phyloP scores from a whole-genome alignment of 2,113 vertebrate genomes.

The Meleagris gallopavo region DNA sequence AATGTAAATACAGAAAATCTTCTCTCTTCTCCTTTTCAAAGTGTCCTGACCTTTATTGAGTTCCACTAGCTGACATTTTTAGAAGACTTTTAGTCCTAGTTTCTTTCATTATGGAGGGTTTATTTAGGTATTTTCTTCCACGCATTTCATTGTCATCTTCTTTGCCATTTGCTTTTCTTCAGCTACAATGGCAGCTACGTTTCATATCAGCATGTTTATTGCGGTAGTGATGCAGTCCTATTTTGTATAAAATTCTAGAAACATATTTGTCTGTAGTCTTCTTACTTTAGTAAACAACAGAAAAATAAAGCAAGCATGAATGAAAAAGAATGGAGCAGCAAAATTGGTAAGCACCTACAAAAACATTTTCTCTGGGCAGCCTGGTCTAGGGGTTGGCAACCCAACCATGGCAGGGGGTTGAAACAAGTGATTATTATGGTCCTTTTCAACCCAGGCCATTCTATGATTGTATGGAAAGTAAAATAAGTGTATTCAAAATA shows the following conservation, averaged over 20 bases:
- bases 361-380: not conserved
- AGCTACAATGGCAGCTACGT: not conserved
- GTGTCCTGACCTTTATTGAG: slow-evolving; percentile 51
- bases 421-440: too few relatives aligned
- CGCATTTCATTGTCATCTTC: not conserved
- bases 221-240: not conserved
- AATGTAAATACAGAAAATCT: slow-evolving; percentile 38
- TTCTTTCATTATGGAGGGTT: slow-evolving; percentile 47
- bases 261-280: not conserved
- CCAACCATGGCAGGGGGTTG: too few relatives aligned
- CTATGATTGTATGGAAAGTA: not conserved
- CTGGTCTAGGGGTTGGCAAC: too few relatives aligned
- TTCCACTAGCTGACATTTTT: slow-evolving; percentile 55
- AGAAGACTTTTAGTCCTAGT: slow-evolving; percentile 34
- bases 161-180: slow-evolving; percentile 10
- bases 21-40: slow-evolving; percentile 42
- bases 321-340: not conserved
- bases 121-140: slow-evolving; percentile 18
- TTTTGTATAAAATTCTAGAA: not conserved
- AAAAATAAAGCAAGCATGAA: not conserved
- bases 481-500: not conserved
- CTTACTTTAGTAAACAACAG: not conserved
- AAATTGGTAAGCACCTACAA: not conserved
- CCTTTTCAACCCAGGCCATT: too few relatives aligned
- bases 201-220: not conserved